Conservation (phyloP, 2,113 vertebrate genomes). For the Seriola quinqueradiata region DNA sequence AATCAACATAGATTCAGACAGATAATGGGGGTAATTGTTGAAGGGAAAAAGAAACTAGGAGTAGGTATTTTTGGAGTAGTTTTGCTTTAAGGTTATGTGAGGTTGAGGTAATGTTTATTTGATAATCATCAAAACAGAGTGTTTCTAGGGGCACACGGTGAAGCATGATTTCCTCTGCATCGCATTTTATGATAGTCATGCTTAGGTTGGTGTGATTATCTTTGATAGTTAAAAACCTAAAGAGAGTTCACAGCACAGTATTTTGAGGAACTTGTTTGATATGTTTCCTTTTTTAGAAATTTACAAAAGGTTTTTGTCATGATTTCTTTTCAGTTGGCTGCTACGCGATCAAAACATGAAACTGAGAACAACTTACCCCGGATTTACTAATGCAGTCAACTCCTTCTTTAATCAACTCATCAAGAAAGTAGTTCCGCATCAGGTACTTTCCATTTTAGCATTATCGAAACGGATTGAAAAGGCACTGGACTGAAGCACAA, state of each 20-base stretch:
- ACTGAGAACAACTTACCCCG: constrained; percentile 90
- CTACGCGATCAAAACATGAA: constrained; percentile 90
- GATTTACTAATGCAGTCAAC: constrained; percentile 88
- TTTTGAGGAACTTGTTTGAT: background rate
- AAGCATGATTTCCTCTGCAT: constrained; percentile 19
- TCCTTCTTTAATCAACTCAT: constrained; percentile 89
- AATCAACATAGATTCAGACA: constrained; percentile 53
- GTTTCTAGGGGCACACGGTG: constrained; percentile 7
- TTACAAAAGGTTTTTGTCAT: constrained; percentile 16
- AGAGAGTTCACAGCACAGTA: background rate
- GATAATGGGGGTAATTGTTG: constrained; percentile 43
- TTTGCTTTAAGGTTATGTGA: constrained; percentile 21
- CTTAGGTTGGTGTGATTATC: constrained; percentile 16
- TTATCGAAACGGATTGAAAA: background rate
- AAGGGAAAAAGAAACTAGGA: background rate
- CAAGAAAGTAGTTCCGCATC: constrained; percentile 83
- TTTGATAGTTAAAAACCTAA: background rate
- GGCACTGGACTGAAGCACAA: background rate
- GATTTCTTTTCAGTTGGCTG: constrained; percentile 86
- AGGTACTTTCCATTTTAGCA: constrained; percentile 80
- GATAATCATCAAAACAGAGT: constrained; percentile 54
- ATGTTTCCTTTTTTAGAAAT: background rate
- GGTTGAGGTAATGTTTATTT: constrained; percentile 50
- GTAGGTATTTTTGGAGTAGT: constrained; percentile 48
- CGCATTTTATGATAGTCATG: constrained; percentile 38